These are phyloP conservation scores for Mythimna lalbum DNA, from an alignment of 2,888 invertebrate species.

Conservation along the genomic window DNA sequence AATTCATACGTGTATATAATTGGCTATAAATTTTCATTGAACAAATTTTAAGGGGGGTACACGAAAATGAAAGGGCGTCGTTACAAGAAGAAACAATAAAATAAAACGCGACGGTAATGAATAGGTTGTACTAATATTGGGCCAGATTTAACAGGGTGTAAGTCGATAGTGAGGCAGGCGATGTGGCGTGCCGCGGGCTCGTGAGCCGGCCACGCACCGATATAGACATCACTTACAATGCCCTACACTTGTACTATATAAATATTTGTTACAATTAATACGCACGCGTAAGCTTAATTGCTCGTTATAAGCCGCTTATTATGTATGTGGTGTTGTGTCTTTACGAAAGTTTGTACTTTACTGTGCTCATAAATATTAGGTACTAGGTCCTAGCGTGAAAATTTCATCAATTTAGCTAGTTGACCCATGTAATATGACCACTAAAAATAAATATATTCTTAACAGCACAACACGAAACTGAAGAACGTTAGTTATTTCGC, in stretches of 20 bases:
- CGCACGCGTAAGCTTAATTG: slow-evolving; percentile 56
- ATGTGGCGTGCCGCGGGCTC: slow-evolving; percentile 81
- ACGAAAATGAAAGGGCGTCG: slow-evolving; percentile 72
- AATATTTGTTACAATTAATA: slow-evolving; percentile 73
- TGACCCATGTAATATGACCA: background rate
- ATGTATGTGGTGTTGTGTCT: slow-evolving; percentile 22
- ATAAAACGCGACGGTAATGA: slow-evolving; percentile 84
- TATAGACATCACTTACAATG: slow-evolving; percentile 83
- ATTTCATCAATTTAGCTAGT: background rate
- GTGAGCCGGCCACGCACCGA: slow-evolving; percentile 76
- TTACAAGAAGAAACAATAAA: slow-evolving; percentile 85
- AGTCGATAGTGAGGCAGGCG: slow-evolving; percentile 87
- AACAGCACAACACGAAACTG: background rate
- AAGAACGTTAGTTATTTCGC: background rate
- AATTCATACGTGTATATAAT: slow-evolving; percentile 67
- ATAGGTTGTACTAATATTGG: slow-evolving; percentile 88
- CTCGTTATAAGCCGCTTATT: slow-evolving; percentile 44
- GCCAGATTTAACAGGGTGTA: slow-evolving; percentile 89
- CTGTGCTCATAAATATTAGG: background rate
- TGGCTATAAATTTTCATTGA: slow-evolving; percentile 73
- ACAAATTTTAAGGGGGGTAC: slow-evolving; percentile 79
- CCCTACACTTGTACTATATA: slow-evolving; percentile 73
- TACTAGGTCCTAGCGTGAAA: background rate
- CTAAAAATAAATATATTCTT: background rate
- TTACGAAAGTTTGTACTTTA: background rate